phyloP scores from a whole-genome alignment of 2,888 invertebrate genomes.

The Panzeria rudis region DNA sequence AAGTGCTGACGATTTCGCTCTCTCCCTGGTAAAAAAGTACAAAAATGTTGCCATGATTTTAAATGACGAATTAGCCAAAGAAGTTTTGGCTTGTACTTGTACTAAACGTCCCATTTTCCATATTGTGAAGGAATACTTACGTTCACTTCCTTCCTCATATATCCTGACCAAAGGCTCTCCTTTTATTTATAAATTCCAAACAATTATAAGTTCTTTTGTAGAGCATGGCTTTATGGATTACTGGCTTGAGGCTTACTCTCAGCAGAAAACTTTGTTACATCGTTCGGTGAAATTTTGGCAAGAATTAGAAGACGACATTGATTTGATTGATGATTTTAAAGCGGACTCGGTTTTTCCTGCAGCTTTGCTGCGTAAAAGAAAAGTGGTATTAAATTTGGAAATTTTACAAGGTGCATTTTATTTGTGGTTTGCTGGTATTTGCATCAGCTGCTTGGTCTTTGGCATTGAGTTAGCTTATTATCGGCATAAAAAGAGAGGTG shows the following conservation, averaged over 20 bases:
- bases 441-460: slow-evolving; percentile 75
- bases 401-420: slow-evolving; percentile 81
- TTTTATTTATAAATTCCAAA: slow-evolving; percentile 77
- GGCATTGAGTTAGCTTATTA: slow-evolving; percentile 66
- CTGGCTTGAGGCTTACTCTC: slow-evolving; percentile 76
- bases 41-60: slow-evolving; percentile 76
- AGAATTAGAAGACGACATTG: slow-evolving; percentile 66
- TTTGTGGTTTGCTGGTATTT: slow-evolving; percentile 79
- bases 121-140: slow-evolving; percentile 79
- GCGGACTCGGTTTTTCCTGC: slow-evolving; percentile 30
- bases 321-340: slow-evolving; percentile 63
- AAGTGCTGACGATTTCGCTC: slow-evolving; percentile 42
- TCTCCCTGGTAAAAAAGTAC: slow-evolving; percentile 43
- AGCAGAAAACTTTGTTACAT: slow-evolving; percentile 59
- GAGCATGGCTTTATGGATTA: slow-evolving; percentile 80
- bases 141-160: slow-evolving; percentile 78
- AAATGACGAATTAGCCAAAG: slow-evolving; percentile 77
- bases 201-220: slow-evolving; percentile 75
- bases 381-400: slow-evolving; percentile 78
- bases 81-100: slow-evolving; percentile 78
- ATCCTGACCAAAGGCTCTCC: slow-evolving; percentile 78
- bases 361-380: slow-evolving; percentile 65
- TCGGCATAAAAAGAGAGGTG: slow-evolving; percentile 6
- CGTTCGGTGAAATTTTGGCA: slow-evolving; percentile 71
- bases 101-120: slow-evolving; percentile 78